Base-by-base conservation (phyloP, 1,140 invertebrate species). In the Eufriesea mexicana region DNA sequence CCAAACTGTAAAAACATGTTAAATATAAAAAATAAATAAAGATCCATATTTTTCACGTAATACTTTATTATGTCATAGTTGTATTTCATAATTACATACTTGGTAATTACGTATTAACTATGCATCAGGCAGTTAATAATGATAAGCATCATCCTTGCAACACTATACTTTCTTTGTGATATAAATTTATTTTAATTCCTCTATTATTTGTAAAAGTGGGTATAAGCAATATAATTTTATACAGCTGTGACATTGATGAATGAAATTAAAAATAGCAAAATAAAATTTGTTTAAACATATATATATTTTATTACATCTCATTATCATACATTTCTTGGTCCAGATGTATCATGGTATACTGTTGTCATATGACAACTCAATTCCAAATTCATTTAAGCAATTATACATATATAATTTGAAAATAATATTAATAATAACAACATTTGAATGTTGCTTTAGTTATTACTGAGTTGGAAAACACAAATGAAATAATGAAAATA, bases 271-370 rank as follows among this genome's bases (percentile, higher is more conserved):
- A 35, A 67, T 12, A 47, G 18, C 20, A 25, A 68, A 86, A 61
- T 28, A 25, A 84, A 64, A 9, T 74, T 87, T 61, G 74, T 59
- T 49, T 51, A 89, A 75, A 84, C 54, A 57, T 54, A 79, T 67
- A 35, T 35, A 73, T 86, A 82, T 70, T 86, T 86, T 72, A 84
- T 85, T 85, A 84, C 28, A 84, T 76, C 61, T 67, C 16, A 77
- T 84, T 80, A 89, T 84, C 81, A 83, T 90, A 88, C 83, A 87
- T 82, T 73, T 89, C 66, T 90, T 90, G 87, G 89, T 89, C 87
- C 89, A 84, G 79, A 83, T 81, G 72, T 82, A 83, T 87, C 74
- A 55, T 79, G 68, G 59, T 89, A 82, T 83, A 85, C 42, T 35
- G 51, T 88, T 82, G 79, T 82, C 83, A 12, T 47, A 42, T 28